Evolutionary conservation across 2,888 invertebrate genomes (phyloP).

Genomic region (Mellilla xanthometata): DNA sequence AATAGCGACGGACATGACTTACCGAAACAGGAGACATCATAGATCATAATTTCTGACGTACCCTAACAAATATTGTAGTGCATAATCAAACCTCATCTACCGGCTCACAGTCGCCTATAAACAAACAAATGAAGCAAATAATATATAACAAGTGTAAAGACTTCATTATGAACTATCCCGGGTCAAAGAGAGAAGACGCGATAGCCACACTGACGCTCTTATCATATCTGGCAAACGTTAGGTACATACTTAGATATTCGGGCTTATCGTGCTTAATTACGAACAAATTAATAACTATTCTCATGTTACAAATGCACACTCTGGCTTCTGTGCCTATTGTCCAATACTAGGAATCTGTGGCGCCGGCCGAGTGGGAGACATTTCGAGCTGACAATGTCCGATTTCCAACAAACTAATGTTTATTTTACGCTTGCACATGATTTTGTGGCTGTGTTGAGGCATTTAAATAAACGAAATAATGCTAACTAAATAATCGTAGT

Average conservation of each 20-base stretch:
- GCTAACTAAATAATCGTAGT: no score
- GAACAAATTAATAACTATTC: conserved; percentile 41
- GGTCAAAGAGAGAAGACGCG: conserved; percentile 24
- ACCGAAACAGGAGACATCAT: not conserved
- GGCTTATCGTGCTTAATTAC: conserved; percentile 42
- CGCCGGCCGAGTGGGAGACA: conserved; percentile 1
- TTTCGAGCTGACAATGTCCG: conserved; percentile 1
- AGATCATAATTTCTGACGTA: not conserved
- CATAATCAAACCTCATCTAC: conserved; percentile 1
- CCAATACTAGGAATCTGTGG: conserved; percentile 7
- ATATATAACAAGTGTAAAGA: conserved; percentile 3
- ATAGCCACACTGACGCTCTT: conserved; percentile 26
- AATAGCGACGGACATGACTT: not conserved
- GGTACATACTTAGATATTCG: conserved; percentile 26
- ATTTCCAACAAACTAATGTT: not conserved
- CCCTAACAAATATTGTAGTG: not conserved
- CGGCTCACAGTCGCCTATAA: conserved; percentile 3
- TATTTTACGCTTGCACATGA: not conserved
- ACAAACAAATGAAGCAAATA: conserved; percentile 5
- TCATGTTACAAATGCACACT: not conserved
- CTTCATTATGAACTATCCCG: conserved; percentile 21
- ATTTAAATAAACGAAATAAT: no score
- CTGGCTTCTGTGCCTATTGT: no score
- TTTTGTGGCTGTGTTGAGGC: no score
- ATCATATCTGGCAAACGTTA: conserved; percentile 36